Base-by-base conservation (phyloP, 2,113 vertebrate species). In the Ancistrus triradiatus region DNA sequence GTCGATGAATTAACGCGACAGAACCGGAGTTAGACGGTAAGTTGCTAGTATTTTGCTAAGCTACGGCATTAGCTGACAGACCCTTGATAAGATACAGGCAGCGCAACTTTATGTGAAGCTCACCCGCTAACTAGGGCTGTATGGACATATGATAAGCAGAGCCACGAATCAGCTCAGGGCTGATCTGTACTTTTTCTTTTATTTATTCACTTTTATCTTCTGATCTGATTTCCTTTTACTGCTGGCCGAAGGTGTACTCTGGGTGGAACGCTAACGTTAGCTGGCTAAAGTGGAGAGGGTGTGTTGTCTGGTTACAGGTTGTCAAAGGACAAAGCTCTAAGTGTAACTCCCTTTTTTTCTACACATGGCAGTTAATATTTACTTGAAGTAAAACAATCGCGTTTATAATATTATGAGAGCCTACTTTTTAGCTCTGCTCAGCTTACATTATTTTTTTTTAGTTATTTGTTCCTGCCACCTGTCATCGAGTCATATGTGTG, bases 1-100 rank as follows among this genome's bases (percentile, higher is more conserved):
- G 42, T 59, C 6, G n/a, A 66, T 42, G 55, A 59, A 15, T 67
- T 42, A 46, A n/a, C 7, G 25, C 1, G 42, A 28, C 24, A 14
- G 33, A 44, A 13, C 25, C 21, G 24, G 24, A 53, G 44, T 40
- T 59, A 13, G 10, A 37, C 56, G 66, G 72, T 74, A 51, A 69
- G 70, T 67, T 31, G 22, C 46, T 27, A 8, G 55, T 15, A 17
- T 46, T 47, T 10, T 60, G 58, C 58, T 60, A 47, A 47, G 55
- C 64, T 68, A 63, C 9, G 35, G 4, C 49, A 6, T 13, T 63
- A 51, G 31, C 46, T 1, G 9, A 13, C 17, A 19, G 49, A 10
- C 1, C 37, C 10, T 2, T 15, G 56, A 18, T 43, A 43, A 59
- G 40, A 31, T 11, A 7, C 22, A 10, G 38, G 13, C 55, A 17